Conservation (phyloP, 2,888 invertebrate species). For the Embidobia sp. region DNA sequence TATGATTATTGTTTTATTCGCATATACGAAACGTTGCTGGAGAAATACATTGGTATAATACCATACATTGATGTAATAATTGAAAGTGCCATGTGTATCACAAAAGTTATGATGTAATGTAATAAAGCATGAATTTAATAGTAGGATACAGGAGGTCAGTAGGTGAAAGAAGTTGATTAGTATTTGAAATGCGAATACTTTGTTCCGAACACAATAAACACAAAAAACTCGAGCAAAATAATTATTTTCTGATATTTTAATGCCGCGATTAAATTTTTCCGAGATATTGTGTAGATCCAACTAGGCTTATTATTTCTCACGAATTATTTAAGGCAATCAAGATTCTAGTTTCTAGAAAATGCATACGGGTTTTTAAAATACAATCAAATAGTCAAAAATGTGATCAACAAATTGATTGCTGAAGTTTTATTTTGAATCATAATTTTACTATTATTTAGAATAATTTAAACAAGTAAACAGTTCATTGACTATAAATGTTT, state of each 20-base stretch:
- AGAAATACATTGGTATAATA: conserved; percentile 9
- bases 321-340: conserved; percentile 13
- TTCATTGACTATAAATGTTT: no score
- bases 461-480: no score
- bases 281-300: conserved; percentile 7
- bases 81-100: conserved; percentile 44
- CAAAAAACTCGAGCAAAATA: background rate
- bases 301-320: background rate
- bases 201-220: no score
- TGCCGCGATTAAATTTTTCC: background rate
- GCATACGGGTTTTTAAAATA: no score
- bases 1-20: conserved; percentile 23
- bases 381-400: no score
- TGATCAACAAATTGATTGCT: no score
- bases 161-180: conserved; percentile 42
- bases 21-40: background rate
- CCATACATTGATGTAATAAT: conserved; percentile 29
- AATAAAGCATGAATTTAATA: conserved; percentile 31
- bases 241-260: conserved; percentile 37
- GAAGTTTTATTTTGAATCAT: no score
- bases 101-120: conserved; percentile 40
- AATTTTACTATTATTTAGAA: no score
- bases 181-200: conserved; percentile 11
- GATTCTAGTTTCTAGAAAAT: no score
- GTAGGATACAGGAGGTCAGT: conserved; percentile 19